Evolutionary conservation across 1,140 invertebrate genomes (phyloP), one percentile per base, ranked within the genome.

Genomic region (Drosophila asahinai): DNA sequence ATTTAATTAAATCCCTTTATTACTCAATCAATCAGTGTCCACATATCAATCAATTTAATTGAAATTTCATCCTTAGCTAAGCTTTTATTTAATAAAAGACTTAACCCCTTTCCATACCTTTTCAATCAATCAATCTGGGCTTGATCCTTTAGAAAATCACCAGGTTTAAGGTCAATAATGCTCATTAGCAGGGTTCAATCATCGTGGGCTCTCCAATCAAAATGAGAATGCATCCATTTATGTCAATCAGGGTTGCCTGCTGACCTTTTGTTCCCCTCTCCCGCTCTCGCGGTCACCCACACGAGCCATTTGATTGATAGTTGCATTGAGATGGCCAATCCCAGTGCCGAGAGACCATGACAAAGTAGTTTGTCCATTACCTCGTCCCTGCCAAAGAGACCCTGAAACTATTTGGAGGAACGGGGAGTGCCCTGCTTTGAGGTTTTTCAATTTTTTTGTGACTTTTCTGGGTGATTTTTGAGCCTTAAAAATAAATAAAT

Each of bases 281-380:
- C 12, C n/a, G 14, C 30, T 40, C 38, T 22, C 22, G 19, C 62
- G 71, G 61, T 77, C 78, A 60, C 82, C 68, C 66, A 78, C 77
- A 72, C 49, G 42, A 58, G 25, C 40, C n/a, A 65, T 72, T 83
- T 89, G 84, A 87, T 87, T 81, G 84, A 87, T 84, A 71, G 81
- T 84, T 78, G 73, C 84, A 87, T 89, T 83, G 84, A 87, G 77
- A 55, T 81, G 65, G 77, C 80, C 76, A 80, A 87, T 75, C 72
- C 70, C 27, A 30, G 27, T 30, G 48, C 43, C 49, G 49, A 71
- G 55, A 80, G 60, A 65, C 65, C 83, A 83, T 87, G 80, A 87
- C 83, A 83, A 84, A 87, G 83, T 74, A 67, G 71, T 86, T 89
- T 89, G 47, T 51, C 43, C 63, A 65, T 77, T 55, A 43, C 11